Evolutionary conservation across 2,113 vertebrate species (phyloP).

Genomic region (Prionailurus bengalensis): DNA sequence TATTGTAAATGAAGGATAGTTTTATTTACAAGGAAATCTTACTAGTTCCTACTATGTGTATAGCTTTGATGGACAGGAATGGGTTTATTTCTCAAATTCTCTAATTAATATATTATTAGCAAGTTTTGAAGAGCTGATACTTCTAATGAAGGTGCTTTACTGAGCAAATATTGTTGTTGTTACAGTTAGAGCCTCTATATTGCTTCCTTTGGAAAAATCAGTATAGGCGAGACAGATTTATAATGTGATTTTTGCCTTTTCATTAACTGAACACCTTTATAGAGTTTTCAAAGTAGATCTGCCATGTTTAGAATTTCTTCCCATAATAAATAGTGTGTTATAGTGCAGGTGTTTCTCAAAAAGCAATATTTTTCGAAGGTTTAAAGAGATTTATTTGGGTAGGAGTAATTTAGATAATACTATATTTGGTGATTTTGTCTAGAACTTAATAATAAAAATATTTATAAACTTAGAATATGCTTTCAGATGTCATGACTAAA

Average conservation of each 20-base stretch:
- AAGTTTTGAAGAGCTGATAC: conserved; percentile 47
- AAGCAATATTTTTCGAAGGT: conserved; percentile 32
- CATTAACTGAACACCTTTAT: conserved; percentile 55
- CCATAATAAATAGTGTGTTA: not conserved
- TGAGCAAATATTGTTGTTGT: conserved; percentile 64
- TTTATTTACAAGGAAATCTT: conserved; percentile 11
- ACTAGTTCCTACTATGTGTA: not conserved
- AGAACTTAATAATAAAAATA: not conserved
- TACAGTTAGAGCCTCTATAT: conserved; percentile 59
- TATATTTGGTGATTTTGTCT: conserved; percentile 39
- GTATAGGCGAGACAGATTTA: conserved; percentile 67
- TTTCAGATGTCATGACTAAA: conserved; percentile 40
- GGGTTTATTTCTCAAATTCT: conserved; percentile 41
- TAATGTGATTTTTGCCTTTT: conserved; percentile 64
- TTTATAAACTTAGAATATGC: conserved; percentile 8
- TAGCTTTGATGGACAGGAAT: conserved; percentile 33
- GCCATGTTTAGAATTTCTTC: conserved; percentile 17
- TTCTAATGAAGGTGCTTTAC: conserved; percentile 57
- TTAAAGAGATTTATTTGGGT: conserved; percentile 35
- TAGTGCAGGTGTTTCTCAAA: not conserved
- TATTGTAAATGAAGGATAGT: conserved; percentile 30
- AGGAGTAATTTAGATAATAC: conserved; percentile 29
- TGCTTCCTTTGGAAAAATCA: conserved; percentile 69
- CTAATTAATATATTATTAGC: not conserved
- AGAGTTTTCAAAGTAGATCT: conserved; percentile 42